These are phyloP conservation scores for Sebastes taczanowskii DNA, from an alignment of 2,797 vertebrate genomes.

Conservation along the genomic window DNA sequence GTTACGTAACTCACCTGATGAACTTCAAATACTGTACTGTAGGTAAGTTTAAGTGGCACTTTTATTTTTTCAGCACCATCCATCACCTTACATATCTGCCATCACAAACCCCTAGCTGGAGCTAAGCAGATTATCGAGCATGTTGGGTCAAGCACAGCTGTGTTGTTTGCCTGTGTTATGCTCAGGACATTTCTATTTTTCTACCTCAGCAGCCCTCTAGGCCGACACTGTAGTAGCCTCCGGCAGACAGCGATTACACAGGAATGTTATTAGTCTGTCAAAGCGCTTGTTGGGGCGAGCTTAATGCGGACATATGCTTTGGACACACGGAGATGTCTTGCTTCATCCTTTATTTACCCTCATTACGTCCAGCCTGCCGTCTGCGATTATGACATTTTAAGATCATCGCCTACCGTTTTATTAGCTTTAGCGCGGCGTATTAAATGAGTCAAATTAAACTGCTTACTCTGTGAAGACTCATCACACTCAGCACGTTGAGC, in stretches of 20 bases:
- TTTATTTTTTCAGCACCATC: not conserved
- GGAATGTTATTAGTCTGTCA: constrained; percentile 29
- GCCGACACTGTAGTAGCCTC: not conserved
- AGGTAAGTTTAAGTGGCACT: not conserved
- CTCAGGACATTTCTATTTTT: constrained; percentile 1
- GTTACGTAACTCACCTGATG: not conserved
- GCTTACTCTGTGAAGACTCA: not conserved
- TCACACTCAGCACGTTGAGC: not conserved
- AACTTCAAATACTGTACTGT: not conserved
- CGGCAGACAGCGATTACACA: constrained; percentile 23
- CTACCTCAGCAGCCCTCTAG: not conserved
- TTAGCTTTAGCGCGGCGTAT: not conserved
- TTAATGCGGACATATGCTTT: constrained; percentile 33
- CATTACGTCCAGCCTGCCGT: constrained; percentile 27
- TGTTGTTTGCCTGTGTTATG: not conserved
- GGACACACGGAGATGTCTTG: constrained; percentile 46
- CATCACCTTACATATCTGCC: not conserved
- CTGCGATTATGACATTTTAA: constrained; percentile 34
- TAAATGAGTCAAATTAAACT: not conserved
- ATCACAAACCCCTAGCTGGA: not conserved
- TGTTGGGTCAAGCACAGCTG: constrained; percentile 20
- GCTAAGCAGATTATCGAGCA: constrained; percentile 7
- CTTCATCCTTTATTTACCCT: constrained; percentile 54
- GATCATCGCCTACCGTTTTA: not conserved
- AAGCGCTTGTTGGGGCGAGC: constrained; percentile 18